These are phyloP conservation scores for Oncorhynchus clarkii DNA, from an alignment of 2,113 vertebrate genomes.

Conservation along the genomic window DNA sequence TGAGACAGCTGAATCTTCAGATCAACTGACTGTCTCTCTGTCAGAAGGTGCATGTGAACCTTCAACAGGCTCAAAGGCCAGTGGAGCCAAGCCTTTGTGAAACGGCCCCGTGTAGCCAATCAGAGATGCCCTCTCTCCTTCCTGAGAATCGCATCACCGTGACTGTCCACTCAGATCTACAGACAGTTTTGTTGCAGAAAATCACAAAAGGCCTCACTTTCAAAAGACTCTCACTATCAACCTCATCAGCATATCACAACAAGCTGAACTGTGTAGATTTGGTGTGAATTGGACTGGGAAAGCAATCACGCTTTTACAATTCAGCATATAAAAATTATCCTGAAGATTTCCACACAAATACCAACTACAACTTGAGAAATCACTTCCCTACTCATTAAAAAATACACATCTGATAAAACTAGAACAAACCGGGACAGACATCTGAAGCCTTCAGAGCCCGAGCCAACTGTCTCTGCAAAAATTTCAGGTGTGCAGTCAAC, in stretches of 20 bases:
- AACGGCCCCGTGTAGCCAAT: neutral
- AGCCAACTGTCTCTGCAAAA: conserved; percentile 6
- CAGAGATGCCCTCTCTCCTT: neutral
- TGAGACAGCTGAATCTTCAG: conserved; percentile 29
- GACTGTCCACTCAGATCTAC: neutral
- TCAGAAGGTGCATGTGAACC: conserved; percentile 32
- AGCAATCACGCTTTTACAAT: conserved; percentile 5
- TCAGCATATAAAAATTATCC: conserved; percentile 34
- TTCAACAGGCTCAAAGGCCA: conserved; percentile 15
- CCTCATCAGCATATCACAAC: neutral
- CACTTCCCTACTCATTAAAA: conserved; percentile 11
- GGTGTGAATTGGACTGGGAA: conserved; percentile 15
- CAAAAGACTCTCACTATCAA: conserved; percentile 6
- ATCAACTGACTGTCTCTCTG: conserved; percentile 14
- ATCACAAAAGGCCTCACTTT: neutral
- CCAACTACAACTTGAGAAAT: conserved; percentile 25
- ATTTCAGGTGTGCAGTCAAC: conserved; percentile 5
- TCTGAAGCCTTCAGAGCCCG: neutral
- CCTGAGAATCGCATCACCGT: conserved; percentile 16
- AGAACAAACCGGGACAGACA: neutral
- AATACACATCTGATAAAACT: conserved; percentile 14
- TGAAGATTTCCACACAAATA: conserved; percentile 38
- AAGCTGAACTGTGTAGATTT: conserved; percentile 3
- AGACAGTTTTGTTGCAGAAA: neutral
- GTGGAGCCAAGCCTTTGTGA: neutral